phyloP scores from a whole-genome alignment of 2,797 vertebrate genomes.

The Crax fasciolata region DNA sequence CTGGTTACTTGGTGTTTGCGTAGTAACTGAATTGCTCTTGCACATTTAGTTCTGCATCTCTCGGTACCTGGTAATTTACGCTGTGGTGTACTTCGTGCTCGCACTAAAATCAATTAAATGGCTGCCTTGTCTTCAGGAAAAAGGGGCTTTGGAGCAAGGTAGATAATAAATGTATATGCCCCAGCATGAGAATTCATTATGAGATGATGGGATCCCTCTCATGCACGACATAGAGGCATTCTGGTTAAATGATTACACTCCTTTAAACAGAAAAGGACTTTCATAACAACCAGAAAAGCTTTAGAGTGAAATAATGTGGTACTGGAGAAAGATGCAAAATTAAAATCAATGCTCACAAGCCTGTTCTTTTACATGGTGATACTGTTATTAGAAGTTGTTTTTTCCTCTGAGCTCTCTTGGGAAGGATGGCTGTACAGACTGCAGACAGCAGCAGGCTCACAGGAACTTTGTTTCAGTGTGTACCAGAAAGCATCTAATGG shows the following conservation, averaged over 20 bases:
- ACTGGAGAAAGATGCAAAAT: neutral
- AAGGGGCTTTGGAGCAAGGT: constrained; percentile 30
- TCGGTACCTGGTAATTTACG: constrained; percentile 49
- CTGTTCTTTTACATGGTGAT: neutral
- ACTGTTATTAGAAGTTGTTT: neutral
- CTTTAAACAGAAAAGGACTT: constrained; percentile 45
- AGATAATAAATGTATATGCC: constrained; percentile 38
- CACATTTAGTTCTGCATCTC: constrained; percentile 28
- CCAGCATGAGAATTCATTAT: constrained; percentile 59
- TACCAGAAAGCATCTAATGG: neutral
- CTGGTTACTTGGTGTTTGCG: neutral
- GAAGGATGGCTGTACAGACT: neutral
- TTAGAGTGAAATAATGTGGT: neutral
- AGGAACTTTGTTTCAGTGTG: fast-evolving
- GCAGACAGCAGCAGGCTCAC: neutral
- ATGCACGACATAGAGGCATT: neutral
- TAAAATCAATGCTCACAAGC: neutral
- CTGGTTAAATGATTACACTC: constrained; percentile 43
- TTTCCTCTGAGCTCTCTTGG: neutral
- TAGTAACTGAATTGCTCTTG: constrained; percentile 25
- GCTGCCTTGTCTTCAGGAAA: constrained; percentile 28
- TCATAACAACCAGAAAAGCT: constrained; percentile 28
- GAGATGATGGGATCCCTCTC: constrained; percentile 37
- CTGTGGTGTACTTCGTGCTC: neutral
- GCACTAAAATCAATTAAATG: constrained; percentile 61